Conservation (phyloP, 2,888 invertebrate genomes). For the Hypomecis punctinalis region DNA sequence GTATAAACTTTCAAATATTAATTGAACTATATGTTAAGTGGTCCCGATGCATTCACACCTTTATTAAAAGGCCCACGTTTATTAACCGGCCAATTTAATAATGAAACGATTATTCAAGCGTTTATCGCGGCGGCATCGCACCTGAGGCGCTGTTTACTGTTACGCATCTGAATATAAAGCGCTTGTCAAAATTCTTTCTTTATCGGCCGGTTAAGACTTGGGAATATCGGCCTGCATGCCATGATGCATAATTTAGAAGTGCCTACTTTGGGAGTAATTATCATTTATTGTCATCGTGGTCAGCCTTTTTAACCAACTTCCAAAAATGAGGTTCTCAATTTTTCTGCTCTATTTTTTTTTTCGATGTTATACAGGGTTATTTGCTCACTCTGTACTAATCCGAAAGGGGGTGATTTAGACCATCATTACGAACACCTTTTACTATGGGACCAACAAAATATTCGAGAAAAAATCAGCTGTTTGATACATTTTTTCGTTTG, state of each 20-base stretch:
- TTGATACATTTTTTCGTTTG: no score
- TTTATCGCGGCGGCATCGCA: slow-evolving; percentile 67
- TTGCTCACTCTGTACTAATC: no score
- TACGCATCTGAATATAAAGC: slow-evolving; percentile 33
- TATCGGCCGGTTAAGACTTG: slow-evolving; percentile 22
- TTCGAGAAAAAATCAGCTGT: no score
- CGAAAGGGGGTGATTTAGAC: no score
- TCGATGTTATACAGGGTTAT: no score
- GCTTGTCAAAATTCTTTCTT: slow-evolving; percentile 35
- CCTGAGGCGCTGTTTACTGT: slow-evolving; percentile 42
- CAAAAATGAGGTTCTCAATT: no score
- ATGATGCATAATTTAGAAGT: slow-evolving; percentile 11
- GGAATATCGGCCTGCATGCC: slow-evolving; percentile 21
- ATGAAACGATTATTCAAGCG: slow-evolving; percentile 78
- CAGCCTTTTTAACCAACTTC: no score
- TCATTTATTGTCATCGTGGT: background rate
- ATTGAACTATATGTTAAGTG: no score
- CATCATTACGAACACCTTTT: no score
- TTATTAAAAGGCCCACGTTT: slow-evolving; percentile 53
- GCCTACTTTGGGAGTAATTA: background rate
- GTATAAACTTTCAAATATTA: no score
- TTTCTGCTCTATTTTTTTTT: no score
- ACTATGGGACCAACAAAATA: no score
- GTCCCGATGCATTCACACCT: slow-evolving; percentile 49
- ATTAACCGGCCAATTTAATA: slow-evolving; percentile 78